Base-by-base conservation (phyloP, 1,140 invertebrate species). In the Hyphantria cunea region DNA sequence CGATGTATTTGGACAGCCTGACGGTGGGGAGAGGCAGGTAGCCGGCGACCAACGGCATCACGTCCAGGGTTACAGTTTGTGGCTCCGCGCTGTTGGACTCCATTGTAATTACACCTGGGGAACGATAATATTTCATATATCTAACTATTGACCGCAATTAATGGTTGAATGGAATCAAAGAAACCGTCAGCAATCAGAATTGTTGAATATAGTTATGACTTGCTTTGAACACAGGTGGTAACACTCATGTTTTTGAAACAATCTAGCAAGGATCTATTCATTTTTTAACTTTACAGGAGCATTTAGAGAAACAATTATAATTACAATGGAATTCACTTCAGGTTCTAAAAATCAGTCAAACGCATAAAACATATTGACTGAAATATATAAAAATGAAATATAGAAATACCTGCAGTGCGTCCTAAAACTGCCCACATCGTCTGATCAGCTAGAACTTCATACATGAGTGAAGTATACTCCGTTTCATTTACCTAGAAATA, bases 401-500 rank as follows among this genome's bases (percentile, higher is more conserved):
- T 39, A 39, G 7, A 39, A 39, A 10, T 78, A 94, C 94, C 94
- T 66, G 97, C 95, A 55, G 96, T 97, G 63, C 95, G 93, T 41
- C 97, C 97, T 81, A 96, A 96, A 10, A 98, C 95, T 3, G 96
- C 97, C 97, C 98, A 98, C 92, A 97, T 94, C 17, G 95, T 95
- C 82, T 97, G 96, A 90, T 98, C 97, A 25, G 96, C 96, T 32
- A 97, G 86, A 7, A 98, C 96, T 86, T 98, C 97, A 83, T 98
- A 98, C 96, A 98, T 98, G 0, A 98, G 92, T 67, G 96, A 95
- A 56, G 92, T 91, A 75, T 92, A 80, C 70, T 91, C 90, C 0
- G 90, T 91, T 74, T 91, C 89, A 56, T 91, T 92, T 7, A 92
- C 89, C 89, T 91, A 66, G 9, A 76, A 82, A 32, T 6, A 14